Evolutionary conservation across 2,888 invertebrate genomes (phyloP).

Genomic region (Brassicogethes aeneus): DNA sequence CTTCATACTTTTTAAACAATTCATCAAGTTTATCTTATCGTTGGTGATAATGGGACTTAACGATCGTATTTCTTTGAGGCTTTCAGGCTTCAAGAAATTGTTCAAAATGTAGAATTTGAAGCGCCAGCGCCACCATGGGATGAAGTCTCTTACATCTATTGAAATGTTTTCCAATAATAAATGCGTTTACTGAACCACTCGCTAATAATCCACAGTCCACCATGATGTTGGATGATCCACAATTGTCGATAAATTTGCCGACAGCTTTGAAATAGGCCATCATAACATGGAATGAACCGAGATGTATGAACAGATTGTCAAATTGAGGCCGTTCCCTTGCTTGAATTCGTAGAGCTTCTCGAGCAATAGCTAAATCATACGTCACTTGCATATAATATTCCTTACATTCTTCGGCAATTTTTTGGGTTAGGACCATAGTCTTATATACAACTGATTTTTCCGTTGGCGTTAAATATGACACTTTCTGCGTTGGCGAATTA

Average conservation of each 20-base stretch:
- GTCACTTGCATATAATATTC: no score
- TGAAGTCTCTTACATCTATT: constrained; percentile 25
- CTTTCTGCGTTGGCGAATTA: no score
- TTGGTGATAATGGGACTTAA: no score
- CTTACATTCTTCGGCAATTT: no score
- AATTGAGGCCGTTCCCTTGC: constrained; percentile 12
- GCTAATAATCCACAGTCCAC: constrained; percentile 21
- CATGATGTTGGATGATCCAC: constrained; percentile 21
- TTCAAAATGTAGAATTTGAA: constrained; percentile 17
- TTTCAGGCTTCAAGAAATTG: constrained; percentile 9
- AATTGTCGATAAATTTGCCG: constrained; percentile 23
- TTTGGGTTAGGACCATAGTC: no score
- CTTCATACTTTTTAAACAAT: constrained; percentile 4
- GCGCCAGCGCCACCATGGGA: constrained; percentile 15
- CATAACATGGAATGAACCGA: constrained; percentile 30
- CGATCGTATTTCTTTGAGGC: no score
- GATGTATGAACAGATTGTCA: constrained; percentile 31
- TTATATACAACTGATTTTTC: no score
- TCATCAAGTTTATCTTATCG: no score
- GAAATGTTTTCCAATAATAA: constrained; percentile 25
- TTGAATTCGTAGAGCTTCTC: no score
- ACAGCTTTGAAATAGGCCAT: constrained; percentile 28
- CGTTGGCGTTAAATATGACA: no score
- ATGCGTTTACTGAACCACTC: constrained; percentile 21
- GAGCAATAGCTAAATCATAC: constrained; percentile 24